Percentiles rank a stretch among this genome's conserved stretches.
phyloP scores from a whole-genome alignment of 2,797 vertebrate species.

The Onychomys leucogaster region DNA sequence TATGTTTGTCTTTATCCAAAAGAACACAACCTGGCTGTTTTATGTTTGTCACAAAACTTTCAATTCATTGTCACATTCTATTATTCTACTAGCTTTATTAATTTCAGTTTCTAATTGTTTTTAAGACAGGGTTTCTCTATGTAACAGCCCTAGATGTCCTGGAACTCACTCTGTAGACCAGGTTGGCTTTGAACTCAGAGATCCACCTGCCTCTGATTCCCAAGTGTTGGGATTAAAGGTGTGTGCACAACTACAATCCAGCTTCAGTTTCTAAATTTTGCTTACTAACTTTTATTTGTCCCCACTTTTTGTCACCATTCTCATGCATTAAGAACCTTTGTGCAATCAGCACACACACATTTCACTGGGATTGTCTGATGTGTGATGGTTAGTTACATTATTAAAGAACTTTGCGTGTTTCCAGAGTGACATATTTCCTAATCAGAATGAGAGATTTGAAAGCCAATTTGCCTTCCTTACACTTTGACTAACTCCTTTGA shows the following conservation, averaged over 20 bases:
- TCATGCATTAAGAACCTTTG: neutral
- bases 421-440: neutral
- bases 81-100: neutral
- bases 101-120: neutral
- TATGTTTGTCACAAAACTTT: neutral
- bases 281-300: neutral
- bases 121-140: neutral
- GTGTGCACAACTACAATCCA: neutral
- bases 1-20: slow-evolving; percentile 1
- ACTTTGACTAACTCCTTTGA: slow-evolving; percentile 29
- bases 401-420: neutral
- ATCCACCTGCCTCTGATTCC: neutral
- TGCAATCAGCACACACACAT: neutral
- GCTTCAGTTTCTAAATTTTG: neutral
- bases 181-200: neutral
- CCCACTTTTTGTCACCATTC: neutral
- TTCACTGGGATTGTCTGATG: neutral
- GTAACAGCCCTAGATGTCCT: neutral
- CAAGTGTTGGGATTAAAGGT: neutral
- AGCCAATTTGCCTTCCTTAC: neutral
- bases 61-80: neutral
- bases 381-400: neutral
- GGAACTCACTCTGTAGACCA: neutral
- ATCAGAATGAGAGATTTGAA: slow-evolving; percentile 41
- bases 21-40: slow-evolving; percentile 9